A percentile compares a stretch with the other conserved stretches of the same genome.
These are phyloP conservation scores for Lypha dubia DNA, from an alignment of 2,888 invertebrate genomes.

Conservation along the genomic window DNA sequence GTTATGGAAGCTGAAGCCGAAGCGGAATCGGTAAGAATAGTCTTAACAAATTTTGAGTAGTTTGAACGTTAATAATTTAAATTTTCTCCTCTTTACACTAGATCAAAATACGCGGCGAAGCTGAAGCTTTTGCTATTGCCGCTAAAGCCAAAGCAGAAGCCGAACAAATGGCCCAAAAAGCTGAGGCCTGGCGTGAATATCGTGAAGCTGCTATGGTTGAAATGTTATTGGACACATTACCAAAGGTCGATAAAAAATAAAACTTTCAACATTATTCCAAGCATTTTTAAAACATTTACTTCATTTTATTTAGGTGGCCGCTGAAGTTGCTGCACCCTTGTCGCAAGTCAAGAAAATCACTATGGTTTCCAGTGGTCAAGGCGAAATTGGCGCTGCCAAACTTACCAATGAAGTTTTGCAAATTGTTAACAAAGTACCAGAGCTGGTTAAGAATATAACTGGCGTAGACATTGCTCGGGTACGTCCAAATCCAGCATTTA, in stretches of 20 bases:
- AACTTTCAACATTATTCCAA: neutral
- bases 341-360: constrained; percentile 97
- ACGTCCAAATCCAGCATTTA: constrained; percentile 84
- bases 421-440: constrained; percentile 96
- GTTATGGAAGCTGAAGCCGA: constrained; percentile 98
- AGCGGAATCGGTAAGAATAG: constrained; percentile 89
- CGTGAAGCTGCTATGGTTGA: constrained; percentile 97
- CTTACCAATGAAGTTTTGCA: constrained; percentile 96
- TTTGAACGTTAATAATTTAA: neutral
- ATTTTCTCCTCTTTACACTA: constrained; percentile 55
- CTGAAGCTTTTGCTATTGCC: constrained; percentile 96
- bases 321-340: constrained; percentile 97
- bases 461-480: constrained; percentile 97
- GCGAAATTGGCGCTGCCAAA: constrained; percentile 96
- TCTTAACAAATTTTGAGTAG: too few species aligned
- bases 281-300: neutral
- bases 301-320: constrained; percentile 90
- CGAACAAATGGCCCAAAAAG: constrained; percentile 98
- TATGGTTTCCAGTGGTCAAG: constrained; percentile 96
- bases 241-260: constrained; percentile 88
- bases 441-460: constrained; percentile 94
- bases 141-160: constrained; percentile 98
- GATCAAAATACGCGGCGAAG: constrained; percentile 92
- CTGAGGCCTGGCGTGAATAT: constrained; percentile 98
- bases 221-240: constrained; percentile 97